Base-by-base conservation (phyloP, 2,113 vertebrate genomes). In the Poeciliopsis occidentalis region DNA sequence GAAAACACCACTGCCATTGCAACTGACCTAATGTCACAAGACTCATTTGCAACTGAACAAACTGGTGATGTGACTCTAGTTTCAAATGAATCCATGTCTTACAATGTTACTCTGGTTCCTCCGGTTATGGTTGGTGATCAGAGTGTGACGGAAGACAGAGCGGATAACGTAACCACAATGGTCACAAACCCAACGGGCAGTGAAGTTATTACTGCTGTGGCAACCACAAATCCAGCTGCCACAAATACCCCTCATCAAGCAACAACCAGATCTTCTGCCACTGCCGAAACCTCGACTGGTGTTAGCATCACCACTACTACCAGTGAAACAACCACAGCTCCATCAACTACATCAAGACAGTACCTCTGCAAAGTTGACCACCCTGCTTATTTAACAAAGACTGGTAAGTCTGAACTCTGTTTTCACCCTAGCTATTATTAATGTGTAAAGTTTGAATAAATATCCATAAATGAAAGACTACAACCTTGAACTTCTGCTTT, bases 291-390 rank as follows among this genome's bases (percentile, higher is more conserved):
- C 65, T 83, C 74, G 73, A 81, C 75, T 31, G 70, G 29, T 15
- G 73, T 74, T 67, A 70, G n/a, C 62, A 4, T 85, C 30, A 80
- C 71, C 19, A 37, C 1, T 1, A 74, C 78, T 63, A 88, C 93
- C 86, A 77, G 78, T 22, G 72, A 60, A 3, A 60, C 78, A n/a
- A 92, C 87, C 3, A 92, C 93, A 64, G 85, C 92, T 0, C 1
- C 86, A 71, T 86, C 92, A 12, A 86, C 95, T 13, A 92, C 95
- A 60, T 87, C 88, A 71, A 95, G 93, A 8, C 94, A 92, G 0
- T 98, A 96, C 0, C 87, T 98, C 84, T 99, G 98, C 31, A 95
- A 95, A 60, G 89, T 95, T 68, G 92, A 96, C 0, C 85, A 94
- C 41, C 95, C 95, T 0, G 87, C 90, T 47, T 98, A 98, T 84